Evolutionary conservation across 37 sponge, comb jelly and placozoan genomes (phyloP), one percentile per base, ranked within the genome.

Genomic region (Eunapius fragilis): DNA sequence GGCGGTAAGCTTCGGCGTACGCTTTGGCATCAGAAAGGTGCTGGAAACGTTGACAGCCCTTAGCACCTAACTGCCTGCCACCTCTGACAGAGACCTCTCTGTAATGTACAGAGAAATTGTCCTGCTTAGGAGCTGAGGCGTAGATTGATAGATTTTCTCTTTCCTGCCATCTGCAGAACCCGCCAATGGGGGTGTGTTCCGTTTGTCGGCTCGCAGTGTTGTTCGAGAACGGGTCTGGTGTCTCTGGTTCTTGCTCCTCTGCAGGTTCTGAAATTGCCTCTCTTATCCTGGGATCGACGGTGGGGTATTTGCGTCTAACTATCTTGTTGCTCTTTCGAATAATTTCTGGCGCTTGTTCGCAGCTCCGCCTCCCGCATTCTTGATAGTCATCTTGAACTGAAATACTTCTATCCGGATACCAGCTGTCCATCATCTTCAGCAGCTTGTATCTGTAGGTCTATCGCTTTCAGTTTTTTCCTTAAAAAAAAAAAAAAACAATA

Each of bases 391-490:
- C 30, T 31, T 14, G 74, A 14, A 30, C 13, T 33, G 32, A 14
- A 72, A 72, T 22, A 17, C 74, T 72, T 72, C 32, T 33, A 72
- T 33, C 32, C 74, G 74, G 74, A 72, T 33, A 72, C 74, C 74
- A 72, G 32, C 30, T 72, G 32, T 72, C 22, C 32, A 31, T 72
- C 74, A 34, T 17, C 31, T 33, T 11, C 11, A 1, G 14, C 9
- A 72, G 25, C 41, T 41, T 41, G 41, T 6, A 41, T 41, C 41
- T 41, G 58, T 1, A 58, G 14, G 1, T 58, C 7, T 58, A 58
- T 58, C 41, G 41, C 3, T 11, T 4, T 58, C 1, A 1, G 58
- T 17, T 58, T 17, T 13, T 58, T 58, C 1, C 14, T 58, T 58
- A 58, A n/a, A n/a, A n/a, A n/a, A n/a, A n/a, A n/a, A n/a, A n/a